Evolutionary conservation across 2,113 vertebrate genomes (phyloP), one percentile per base, ranked within the genome.

Genomic region (Sigmodon hispidus): DNA sequence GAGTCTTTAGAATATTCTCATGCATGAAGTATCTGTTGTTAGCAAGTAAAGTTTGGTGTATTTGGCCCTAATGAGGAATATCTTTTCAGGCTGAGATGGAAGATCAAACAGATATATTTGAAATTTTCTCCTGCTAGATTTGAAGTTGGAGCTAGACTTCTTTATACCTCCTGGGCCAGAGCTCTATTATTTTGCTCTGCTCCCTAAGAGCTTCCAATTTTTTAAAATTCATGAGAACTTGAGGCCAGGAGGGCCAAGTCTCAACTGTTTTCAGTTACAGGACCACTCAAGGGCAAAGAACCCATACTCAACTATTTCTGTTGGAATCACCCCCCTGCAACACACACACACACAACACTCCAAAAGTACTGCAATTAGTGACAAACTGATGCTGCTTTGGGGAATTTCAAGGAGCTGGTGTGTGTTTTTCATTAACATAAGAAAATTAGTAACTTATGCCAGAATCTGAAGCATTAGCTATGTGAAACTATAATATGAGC

Each of bases 351-450:
- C n/a, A n/a, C 50, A 45, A 36, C 5, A 4, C 70, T 72, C 76
- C 88, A 48, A 85, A 85, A 86, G 65, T 70, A 13, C 67, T 43
- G n/a, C 85, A 94, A 83, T 96, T 94, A 96, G 89, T 92, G 93
- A 81, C 94, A 94, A 96, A 97, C 95, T 89, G 80, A 96, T 92
- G 95, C n/a, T 88, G 72, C 95, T 95, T 93, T 94, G 19, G 95
- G 81, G 92, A 95, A 87, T 97, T 94, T 94, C 80, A 95, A 95
- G 95, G 72, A 96, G 88, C 72, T 69, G 81, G 70, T 96, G 76
- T 96, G 90, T 97, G 96, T 93, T 96, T 98, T 98, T 94, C 88
- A 97, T 97, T 97, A 97, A 67, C 90, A 92, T 93, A 95, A 95
- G 76, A 96, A 98, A 97, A 96, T 96, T 93, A 96, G 95, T 96